Base-by-base conservation (phyloP, 2,888 invertebrate species). In the Cordilura impudica region DNA sequence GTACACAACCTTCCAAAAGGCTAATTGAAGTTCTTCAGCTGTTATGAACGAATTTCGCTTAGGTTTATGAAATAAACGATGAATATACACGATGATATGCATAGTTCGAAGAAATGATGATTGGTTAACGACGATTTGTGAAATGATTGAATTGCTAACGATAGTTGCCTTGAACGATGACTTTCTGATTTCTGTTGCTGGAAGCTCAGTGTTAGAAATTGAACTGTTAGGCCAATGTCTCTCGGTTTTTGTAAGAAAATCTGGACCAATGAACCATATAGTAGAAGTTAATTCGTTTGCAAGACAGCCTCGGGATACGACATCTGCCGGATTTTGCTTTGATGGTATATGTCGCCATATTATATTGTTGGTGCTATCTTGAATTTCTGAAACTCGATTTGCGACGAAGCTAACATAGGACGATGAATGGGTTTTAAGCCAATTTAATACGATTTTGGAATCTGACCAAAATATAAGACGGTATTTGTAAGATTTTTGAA, bases 81-180 rank as follows among this genome's bases (percentile, higher is more conserved):
- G 54, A 56, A 67, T 4, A 31, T 53, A 67, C 10, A 47, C 21
- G 26, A 67, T 54, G n/a, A 67, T 54, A 12, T 29, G 54, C 6
- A 67, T 3, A 7, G 23, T 53, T 45, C 45, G 54, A 54, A 31
- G 54, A 56, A 18, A 45, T 3, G 67, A 56, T 19, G 56, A 56
- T 10, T 67, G 54, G 12, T 12, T 45, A 6, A 8, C 3, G 18
- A 61, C 12, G 6, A 61, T 47, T n/a, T 54, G 14, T 23, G 21
- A 47, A 12, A 71, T 26, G n/a, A 58, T 21, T n/a, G 43, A 58
- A 2, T 23, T 14, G 8, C 6, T 21, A 39, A 39, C 7, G 16
- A 39, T 35, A 8, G 56, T 58, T 19, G 56, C 21, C 21, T 58
- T 54, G 21, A 54, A 31, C 6, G 18, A 31, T 2, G 7, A 6